Percentiles rank a stretch among this genome's conserved stretches.
Evolutionary conservation across 2,888 invertebrate species (phyloP).

Genomic region (Tipula confusa): DNA sequence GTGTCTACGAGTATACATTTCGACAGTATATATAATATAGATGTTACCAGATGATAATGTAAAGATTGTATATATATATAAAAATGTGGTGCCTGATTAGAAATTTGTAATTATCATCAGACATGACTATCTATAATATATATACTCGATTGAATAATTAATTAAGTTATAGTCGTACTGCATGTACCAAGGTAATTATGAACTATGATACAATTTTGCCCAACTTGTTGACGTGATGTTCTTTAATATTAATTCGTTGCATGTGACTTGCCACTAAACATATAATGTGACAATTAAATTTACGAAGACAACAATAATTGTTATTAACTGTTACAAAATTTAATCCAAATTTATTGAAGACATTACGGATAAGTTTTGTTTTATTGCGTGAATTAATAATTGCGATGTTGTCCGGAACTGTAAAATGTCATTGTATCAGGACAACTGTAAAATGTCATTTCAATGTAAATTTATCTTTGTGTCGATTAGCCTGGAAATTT

Average conservation of each 20-base stretch:
- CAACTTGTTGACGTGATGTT: background rate
- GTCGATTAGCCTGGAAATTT: too few species aligned
- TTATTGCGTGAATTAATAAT: too few species aligned
- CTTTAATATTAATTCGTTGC: too few species aligned
- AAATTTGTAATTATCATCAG: background rate
- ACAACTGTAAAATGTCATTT: too few species aligned
- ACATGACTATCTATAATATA: background rate
- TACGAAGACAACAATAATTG: background rate
- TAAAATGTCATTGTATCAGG: too few species aligned
- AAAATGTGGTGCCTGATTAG: background rate
- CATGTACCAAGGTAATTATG: background rate
- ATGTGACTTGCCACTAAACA: background rate
- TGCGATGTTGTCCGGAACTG: too few species aligned
- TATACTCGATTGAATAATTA: background rate
- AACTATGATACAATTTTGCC: background rate
- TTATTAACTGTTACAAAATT: slow-evolving; percentile 5
- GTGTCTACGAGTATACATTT: too few species aligned
- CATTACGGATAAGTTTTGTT: too few species aligned
- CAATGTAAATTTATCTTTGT: too few species aligned
- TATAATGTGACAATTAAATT: background rate
- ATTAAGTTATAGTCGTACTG: background rate
- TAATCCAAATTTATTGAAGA: too few species aligned
- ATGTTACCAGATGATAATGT: background rate
- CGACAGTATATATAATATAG: too few species aligned
- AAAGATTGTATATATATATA: background rate